Base-by-base conservation (phyloP, 2,113 vertebrate species). In the Lates calcarifer region DNA sequence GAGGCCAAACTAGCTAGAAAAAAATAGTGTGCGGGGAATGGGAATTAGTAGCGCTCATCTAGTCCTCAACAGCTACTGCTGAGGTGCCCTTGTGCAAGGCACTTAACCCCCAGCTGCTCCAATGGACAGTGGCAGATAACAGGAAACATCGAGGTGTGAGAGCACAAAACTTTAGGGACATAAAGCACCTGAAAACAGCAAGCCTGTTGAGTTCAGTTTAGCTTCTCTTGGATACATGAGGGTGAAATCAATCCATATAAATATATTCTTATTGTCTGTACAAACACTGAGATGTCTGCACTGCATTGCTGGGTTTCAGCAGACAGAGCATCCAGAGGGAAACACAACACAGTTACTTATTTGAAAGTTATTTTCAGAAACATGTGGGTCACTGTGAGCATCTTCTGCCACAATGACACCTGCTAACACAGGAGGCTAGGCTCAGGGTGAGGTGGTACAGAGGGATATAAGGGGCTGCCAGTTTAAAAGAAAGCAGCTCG, bases 361-460 rank as follows among this genome's bases (percentile, higher is more conserved):
- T 79, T 86, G n/a, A 66, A 61, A 79, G 85, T 82, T 91, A 79
- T 90, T 89, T 87, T 84, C 80, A 91, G 86, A 74, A 74, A 84
- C 28, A 29, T 63, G 68, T 66, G 72, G 84, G 67, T 89, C 85
- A 87, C 37, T 67, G 79, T 62, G 43, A 81, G 68, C 81, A 53
- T 81, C 70, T 75, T 49, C 79, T 85, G 74, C 57, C 58, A 78
- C 66, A 29, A 13, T 81, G 77, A 85, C 76, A 74, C 68, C 62
- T 31, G 81, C 67, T 74, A 43, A 77, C 73, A 70, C 64, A 29
- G 35, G 57, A 72, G 80, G 70, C 74, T 66, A 68, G 78, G 78
- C 68, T 62, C 51, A 10, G 73, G 77, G 72, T 1, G 24, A 67
- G 60, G 61, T 55, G 74, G 67, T 31, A 39, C 61, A 49, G 28